A percentile compares a stretch with the other conserved stretches of the same genome.
Conservation (phyloP, 2,113 vertebrate genomes). For the Cavia porcellus region DNA sequence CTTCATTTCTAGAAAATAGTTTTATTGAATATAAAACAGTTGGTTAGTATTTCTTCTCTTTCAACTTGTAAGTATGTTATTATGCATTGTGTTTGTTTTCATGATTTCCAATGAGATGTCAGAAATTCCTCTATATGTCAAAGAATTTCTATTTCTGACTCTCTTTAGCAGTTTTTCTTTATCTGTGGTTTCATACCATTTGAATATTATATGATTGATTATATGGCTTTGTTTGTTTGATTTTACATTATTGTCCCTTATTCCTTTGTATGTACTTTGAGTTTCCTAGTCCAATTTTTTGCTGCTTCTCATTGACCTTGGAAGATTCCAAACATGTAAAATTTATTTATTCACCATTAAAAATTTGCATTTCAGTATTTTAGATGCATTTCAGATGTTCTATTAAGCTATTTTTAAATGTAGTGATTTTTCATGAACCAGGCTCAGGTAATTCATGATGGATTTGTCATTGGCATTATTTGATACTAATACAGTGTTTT, state of each 20-base stretch:
- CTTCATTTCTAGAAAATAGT: background rate
- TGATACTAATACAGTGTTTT: background rate
- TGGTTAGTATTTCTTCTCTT: background rate
- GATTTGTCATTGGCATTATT: background rate
- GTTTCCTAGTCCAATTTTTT: background rate
- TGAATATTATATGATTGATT: background rate
- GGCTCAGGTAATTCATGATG: background rate
- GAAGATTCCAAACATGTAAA: background rate
- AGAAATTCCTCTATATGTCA: background rate
- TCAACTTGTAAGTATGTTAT: background rate
- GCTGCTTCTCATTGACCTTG: background rate
- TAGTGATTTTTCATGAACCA: background rate
- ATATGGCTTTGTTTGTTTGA: background rate
- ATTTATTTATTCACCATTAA: background rate
- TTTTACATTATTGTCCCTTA: background rate
- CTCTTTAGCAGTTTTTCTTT: background rate
- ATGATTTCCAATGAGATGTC: background rate
- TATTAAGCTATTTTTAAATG: background rate
- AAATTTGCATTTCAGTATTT: background rate
- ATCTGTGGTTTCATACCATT: background rate
- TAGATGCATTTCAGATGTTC: background rate
- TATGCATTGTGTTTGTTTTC: background rate
- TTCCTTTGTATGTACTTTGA: background rate
- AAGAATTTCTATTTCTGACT: background rate
- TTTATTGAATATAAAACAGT: background rate